Evolutionary conservation across 64 coral and sea anemone species (phyloP).

Genomic region (Dendronephthya gigantea): DNA sequence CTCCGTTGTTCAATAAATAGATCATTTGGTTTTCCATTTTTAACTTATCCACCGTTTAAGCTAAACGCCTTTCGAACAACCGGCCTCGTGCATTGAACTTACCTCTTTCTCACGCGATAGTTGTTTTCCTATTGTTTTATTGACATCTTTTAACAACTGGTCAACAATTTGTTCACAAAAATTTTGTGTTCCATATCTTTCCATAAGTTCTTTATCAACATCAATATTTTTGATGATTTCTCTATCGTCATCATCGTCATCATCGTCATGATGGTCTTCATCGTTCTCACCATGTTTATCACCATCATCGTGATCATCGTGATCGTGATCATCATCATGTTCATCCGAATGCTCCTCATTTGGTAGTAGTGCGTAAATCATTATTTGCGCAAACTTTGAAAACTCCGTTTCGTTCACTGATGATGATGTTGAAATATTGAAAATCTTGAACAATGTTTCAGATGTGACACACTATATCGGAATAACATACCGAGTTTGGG

Average conservation of each 20-base stretch:
- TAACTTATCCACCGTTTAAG: no score
- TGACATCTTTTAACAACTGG: not conserved
- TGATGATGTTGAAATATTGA: not conserved
- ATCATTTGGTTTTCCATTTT: no score
- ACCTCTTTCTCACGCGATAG: not conserved
- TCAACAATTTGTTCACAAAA: not conserved
- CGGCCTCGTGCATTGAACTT: not conserved
- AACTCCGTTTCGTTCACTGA: not conserved
- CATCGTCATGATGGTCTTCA: not conserved
- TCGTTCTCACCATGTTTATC: not conserved
- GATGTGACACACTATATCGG: not conserved
- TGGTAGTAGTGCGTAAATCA: not conserved
- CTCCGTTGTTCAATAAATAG: no score
- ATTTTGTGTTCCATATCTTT: not conserved
- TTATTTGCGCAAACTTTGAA: not conserved
- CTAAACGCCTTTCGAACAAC: not conserved
- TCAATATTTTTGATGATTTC: not conserved
- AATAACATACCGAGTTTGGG: no score
- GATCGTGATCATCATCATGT: not conserved
- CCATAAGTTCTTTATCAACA: not conserved
- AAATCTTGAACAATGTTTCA: not conserved
- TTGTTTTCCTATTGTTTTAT: not conserved
- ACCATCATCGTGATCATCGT: not conserved
- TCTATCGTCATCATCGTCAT: not conserved
- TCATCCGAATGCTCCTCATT: not conserved